Base-by-base conservation (phyloP, 2,888 invertebrate genomes). In the Zhuqinia jingwanae region DNA sequence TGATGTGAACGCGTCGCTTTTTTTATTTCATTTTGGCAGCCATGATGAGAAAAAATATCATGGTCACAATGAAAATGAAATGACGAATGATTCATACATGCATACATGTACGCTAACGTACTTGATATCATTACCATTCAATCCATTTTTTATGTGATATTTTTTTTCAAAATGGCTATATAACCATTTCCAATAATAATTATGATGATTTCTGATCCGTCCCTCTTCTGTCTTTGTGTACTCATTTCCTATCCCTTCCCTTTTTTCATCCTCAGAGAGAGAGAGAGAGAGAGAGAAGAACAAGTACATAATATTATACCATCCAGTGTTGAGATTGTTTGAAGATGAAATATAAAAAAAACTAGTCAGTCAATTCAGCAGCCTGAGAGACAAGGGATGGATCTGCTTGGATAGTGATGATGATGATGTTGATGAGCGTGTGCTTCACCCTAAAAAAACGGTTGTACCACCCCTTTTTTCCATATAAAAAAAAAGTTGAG, bases 141-240 rank as follows among this genome's bases (percentile, higher is more conserved):
- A 2, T n/a, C 45, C 42, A 47, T 30, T 60, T 65, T 58, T 82
- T 11, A 15, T 73, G n/a, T 56, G 10, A 17, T 22, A 15, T 36
- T 50, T 30, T 81, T 73, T 77, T 77, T 77, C 77, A 83, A 76
- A 83, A 83, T 83, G 82, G 77, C 77, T 65, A 68, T 77, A 83
- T 83, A 36, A 58, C 77, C 84, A 84, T 70, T 84, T 60, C 78
- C 76, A 83, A 84, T 76, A 75, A 75, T 83, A 68, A 83, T 77
- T 45, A 83, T 82, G 77, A 84, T 84, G 84, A 84, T 84, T 78
- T 84, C 63, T 84, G 56, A 76, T 83, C 68, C 77, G 17, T 82
- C 83, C 83, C 83, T 78, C 84, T 84, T 84, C 78, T 70, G 85
- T 85, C 70, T 85, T 79, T 85, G 60, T 84, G 85, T 36, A 56